Evolutionary conservation across 1,140 invertebrate genomes (phyloP), one percentile per base, ranked within the genome.

Genomic region (Heliothis subflexa): DNA sequence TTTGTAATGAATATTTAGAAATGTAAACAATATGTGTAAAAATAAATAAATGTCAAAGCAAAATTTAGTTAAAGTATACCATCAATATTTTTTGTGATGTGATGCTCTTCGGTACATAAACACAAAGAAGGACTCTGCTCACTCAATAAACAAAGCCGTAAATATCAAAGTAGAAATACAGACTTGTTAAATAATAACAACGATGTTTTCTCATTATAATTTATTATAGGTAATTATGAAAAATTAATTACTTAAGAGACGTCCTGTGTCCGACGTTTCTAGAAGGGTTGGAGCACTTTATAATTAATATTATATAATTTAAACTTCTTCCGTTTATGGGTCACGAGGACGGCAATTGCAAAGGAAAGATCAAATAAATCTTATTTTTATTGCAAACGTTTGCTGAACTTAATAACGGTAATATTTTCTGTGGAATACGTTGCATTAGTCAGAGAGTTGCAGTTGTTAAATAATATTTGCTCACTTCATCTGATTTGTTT

Each of bases 231-330:
- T 73, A 57, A 73, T 73, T 73, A 57, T 59, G 47, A 73, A 73
- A 73, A 73, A 59, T 73, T 73, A 59, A 73, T 73, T 73, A 73
- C 71, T 73, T 59, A 45, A 47, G 33, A 59, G 54, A 73, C 54
- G 28, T 59, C 33, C 71, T 59, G 71, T 49, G 54, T 73, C 28
- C 16, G 71, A 59, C 55, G 71, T 59, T 73, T 59, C 54, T 50
- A 45, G 54, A 59, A 57, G 71, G 52, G 55, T 73, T 73, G 25
- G 55, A 21, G 45, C 52, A 54, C 47, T 70, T 52, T 18, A 73
- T 73, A 73, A 73, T 73, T 73, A 57, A 73, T 73, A 59, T 73
- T 47, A 47, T 28, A 73, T 47, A 73, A 73, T 73, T 73, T 47
- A 33, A 50, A 73, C 40, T 73, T 50, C 68, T 55, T 73, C 40